Base-by-base conservation (phyloP, 2,113 vertebrate species). In the Ciconia maguari region DNA sequence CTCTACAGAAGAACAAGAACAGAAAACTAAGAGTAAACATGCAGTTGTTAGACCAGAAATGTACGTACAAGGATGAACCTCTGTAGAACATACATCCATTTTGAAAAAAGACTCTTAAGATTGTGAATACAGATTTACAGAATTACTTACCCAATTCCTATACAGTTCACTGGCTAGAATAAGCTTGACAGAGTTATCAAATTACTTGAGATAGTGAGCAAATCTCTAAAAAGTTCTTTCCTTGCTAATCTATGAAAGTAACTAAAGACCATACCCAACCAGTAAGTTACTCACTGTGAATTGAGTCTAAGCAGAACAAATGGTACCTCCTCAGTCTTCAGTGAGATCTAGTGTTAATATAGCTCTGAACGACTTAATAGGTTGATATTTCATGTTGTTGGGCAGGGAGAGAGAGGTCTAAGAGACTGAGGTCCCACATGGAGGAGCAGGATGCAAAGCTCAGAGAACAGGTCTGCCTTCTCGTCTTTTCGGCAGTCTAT, bases 41-140 rank as follows among this genome's bases (percentile, higher is more conserved):
- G 27, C 13, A 44, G 41, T 19, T 20, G 9, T 44, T 65, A 58
- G 60, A 77, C 6, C 54, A 89, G 69, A 86, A 27, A 38, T 30
- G 11, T 6, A 25, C 0, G 0, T 26, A 51, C 19, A n/a, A 60
- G 20, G 44, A 58, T 48, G 57, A 57, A 17, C 17, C 38, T 46
- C 42, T 55, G 38, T 13, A 71, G 17, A 83, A 20, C 10, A 6
- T 29, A 48, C 2, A 68, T 7, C 26, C 30, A 29, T 64, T 61
- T 80, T 48, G 49, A 52, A 60, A 69, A 66, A 62, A 16, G 9
- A 36, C n/a, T 49, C 34, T 60, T 76, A 36, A 60, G 12, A 38
- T 3, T 48, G 19, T 25, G 60, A 75, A 68, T 60, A 46, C 7
- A 55, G 29, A 68, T 51, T 79, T 86, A 48, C 18, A 76, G 57